Evolutionary conservation across 2,888 invertebrate species (phyloP), one percentile per base, ranked within the genome.

Genomic region (Philhelius pedissequus): DNA sequence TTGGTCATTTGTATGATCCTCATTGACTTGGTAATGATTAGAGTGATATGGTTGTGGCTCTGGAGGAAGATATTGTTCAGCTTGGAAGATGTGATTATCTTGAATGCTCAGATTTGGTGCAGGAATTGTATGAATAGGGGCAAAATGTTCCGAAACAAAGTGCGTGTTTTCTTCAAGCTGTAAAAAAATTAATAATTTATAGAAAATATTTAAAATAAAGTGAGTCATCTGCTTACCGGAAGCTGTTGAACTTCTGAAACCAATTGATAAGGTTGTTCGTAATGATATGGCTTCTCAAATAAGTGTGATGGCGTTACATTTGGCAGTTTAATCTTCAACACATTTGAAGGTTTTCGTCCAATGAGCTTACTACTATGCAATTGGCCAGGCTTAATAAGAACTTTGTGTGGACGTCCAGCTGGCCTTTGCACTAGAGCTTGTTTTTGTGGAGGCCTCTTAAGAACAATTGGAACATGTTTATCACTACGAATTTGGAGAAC

Each of bases 101-200:
- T 89, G 89, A 54, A 89, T 75, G 52, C 87, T 87, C 45, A 97
- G 92, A 92, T 96, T 96, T 8, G 97, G 97, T 25, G 97, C 96
- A 89, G 96, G 96, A 86, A 97, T 96, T 9, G 96, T 96, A 91
- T 96, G 96, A 89, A 97, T 96, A 2, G 96, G 96, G 87, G 96
- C 96, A 89, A 94, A 97, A 93, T 97, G 97, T 93, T 97, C 97
- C 88, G 97, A 97, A 93, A 97, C 96, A 94, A 89, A 90, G 77
- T 88, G 89, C 50, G 87, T 87, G 74, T 90, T 89, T 70, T 88
- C 86, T 66, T 90, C 90, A 86, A 89, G 87, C 90, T 91, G 87
- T 70, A 87, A 87, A 83, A 11, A 22, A 1, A 69, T 13, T 18
- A 40, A 66, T 52, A 20, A 18, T 13, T 32, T 1, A 38, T 20